Evolutionary conservation across 2,888 invertebrate genomes (phyloP).

Genomic region (Diabrotica balteata): DNA sequence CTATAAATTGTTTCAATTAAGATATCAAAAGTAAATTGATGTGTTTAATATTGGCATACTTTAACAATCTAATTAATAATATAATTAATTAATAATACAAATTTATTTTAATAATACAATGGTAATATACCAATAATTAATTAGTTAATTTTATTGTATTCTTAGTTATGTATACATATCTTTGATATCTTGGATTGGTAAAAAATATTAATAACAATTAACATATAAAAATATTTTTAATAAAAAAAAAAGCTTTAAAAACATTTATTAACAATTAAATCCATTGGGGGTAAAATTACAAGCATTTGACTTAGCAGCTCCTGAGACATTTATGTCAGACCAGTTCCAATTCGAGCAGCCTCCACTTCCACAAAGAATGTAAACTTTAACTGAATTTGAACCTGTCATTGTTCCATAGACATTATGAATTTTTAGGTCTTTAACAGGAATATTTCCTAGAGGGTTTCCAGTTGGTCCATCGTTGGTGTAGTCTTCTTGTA

Average conservation of each 20-base stretch:
- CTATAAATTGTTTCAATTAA: too few species aligned
- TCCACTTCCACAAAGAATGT: constrained; percentile 19
- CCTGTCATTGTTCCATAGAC: constrained; percentile 20
- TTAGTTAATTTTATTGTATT: too few species aligned
- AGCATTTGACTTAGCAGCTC: constrained; percentile 1
- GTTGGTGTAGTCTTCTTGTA: constrained; percentile 26
- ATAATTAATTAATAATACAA: too few species aligned
- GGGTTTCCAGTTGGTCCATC: constrained; percentile 15
- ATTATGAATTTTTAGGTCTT: not conserved
- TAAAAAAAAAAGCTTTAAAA: not conserved
- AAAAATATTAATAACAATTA: too few species aligned
- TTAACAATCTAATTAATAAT: too few species aligned
- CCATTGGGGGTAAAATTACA: constrained; percentile 18
- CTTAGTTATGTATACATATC: too few species aligned
- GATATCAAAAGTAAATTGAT: too few species aligned
- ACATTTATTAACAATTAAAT: constrained; percentile 14
- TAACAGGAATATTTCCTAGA: constrained; percentile 16
- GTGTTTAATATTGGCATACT: too few species aligned
- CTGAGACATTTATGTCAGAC: constrained; percentile 6
- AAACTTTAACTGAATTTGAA: not conserved
- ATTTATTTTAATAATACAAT: too few species aligned
- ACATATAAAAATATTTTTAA: too few species aligned
- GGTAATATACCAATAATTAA: too few species aligned
- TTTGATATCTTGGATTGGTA: too few species aligned
- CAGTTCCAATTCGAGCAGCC: constrained; percentile 17